Evolutionary conservation across 2,888 invertebrate species (phyloP).

Genomic region (Macrophya alboannulata): DNA sequence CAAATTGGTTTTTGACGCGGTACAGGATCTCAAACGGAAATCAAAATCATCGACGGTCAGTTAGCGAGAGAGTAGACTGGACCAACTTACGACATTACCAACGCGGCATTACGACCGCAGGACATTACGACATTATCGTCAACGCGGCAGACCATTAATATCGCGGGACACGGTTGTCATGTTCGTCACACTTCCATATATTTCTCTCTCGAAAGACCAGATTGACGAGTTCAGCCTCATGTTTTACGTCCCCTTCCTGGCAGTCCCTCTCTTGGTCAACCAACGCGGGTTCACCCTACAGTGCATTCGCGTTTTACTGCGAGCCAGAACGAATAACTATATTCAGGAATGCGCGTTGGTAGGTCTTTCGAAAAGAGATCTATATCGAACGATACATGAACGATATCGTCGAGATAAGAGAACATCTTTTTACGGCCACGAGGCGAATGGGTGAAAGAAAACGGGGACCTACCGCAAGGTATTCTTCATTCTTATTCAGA

Average conservation of each 20-base stretch:
- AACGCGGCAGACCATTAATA: slow-evolving; percentile 53
- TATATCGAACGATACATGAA: slow-evolving; percentile 34
- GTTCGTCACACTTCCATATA: slow-evolving; percentile 58
- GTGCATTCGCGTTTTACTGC: slow-evolving; percentile 52
- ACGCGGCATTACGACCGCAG: slow-evolving; percentile 32
- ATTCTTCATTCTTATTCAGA: slow-evolving; percentile 16
- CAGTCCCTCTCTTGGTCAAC: slow-evolving; percentile 8
- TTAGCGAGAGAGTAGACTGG: slow-evolving; percentile 7
- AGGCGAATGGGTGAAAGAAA: slow-evolving; percentile 3
- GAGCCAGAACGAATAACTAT: slow-evolving; percentile 16
- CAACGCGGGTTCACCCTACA: slow-evolving; percentile 26
- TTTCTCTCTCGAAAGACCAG: slow-evolving; percentile 54
- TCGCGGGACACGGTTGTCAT: slow-evolving; percentile 57
- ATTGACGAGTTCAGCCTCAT: slow-evolving; percentile 53
- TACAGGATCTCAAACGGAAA: slow-evolving; percentile 40
- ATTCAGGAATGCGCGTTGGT: slow-evolving; percentile 49
- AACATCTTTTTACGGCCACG: slow-evolving; percentile 38
- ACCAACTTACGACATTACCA: slow-evolving; percentile 38
- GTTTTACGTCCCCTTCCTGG: slow-evolving; percentile 43
- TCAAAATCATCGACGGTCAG: slow-evolving; percentile 37
- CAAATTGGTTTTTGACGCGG: not conserved
- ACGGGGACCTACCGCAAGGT: slow-evolving; percentile 49
- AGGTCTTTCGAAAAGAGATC: slow-evolving; percentile 49
- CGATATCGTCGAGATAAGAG: slow-evolving; percentile 49
- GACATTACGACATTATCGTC: slow-evolving; percentile 56